These are phyloP conservation scores for Drosophila athabasca DNA, from an alignment of 1,140 invertebrate species.

Conservation along the genomic window DNA sequence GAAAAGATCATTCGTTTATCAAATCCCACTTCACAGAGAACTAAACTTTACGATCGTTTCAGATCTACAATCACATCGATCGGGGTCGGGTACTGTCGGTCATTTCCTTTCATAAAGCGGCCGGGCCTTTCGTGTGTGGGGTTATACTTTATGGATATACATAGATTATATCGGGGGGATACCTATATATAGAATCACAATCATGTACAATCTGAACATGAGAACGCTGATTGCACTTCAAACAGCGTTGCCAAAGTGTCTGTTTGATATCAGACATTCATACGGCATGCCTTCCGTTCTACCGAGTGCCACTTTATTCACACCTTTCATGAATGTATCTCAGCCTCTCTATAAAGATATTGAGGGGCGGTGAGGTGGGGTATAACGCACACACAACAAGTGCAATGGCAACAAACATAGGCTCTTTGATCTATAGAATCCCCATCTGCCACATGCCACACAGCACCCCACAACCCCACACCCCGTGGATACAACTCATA, in stretches of 20 bases:
- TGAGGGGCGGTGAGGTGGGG: too few species aligned
- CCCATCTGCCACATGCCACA: conserved; percentile 7
- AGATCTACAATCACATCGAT: conserved; percentile 40
- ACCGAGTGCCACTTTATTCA: conserved; percentile 50
- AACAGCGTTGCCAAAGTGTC: conserved; percentile 77
- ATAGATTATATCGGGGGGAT: background rate
- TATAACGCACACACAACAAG: conserved; percentile 58
- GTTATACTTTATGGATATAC: background rate
- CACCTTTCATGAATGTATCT: conserved; percentile 46
- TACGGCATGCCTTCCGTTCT: conserved; percentile 45
- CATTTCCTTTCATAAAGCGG: conserved; percentile 49
- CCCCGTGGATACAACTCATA: conserved; percentile 52
- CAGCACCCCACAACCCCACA: background rate
- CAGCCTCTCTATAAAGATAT: conserved; percentile 1
- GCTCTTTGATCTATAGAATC: conserved; percentile 73
- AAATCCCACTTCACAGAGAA: background rate
- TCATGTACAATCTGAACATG: conserved; percentile 34
- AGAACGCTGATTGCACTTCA: conserved; percentile 68
- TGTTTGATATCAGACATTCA: conserved; percentile 78
- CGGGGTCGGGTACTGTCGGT: background rate
- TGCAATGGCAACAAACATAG: conserved; percentile 77
- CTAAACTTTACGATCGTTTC: conserved; percentile 22
- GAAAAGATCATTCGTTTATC: conserved; percentile 4
- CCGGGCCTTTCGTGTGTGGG: background rate
- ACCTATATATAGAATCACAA: conserved; percentile 36